Evolutionary conservation across 1,140 invertebrate species (phyloP).

Genomic region (Onthophagus taurus): DNA sequence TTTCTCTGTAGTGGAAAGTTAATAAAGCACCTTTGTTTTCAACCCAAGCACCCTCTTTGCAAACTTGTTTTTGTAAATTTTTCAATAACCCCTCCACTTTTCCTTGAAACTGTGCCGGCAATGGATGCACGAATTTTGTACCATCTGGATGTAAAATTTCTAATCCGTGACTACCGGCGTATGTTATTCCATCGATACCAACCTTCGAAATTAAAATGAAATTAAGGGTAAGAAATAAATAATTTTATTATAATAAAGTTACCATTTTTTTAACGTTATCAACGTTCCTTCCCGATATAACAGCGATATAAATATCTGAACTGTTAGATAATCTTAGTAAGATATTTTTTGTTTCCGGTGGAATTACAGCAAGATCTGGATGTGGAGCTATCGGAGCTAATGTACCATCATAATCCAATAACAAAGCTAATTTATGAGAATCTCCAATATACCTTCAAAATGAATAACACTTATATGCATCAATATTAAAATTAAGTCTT

Average conservation of each 20-base stretch:
- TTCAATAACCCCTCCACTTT: slow-evolving; percentile 71
- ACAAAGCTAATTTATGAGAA: slow-evolving; percentile 70
- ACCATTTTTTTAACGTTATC: slow-evolving; percentile 83
- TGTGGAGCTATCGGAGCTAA: slow-evolving; percentile 80
- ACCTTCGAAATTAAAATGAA: slow-evolving; percentile 41
- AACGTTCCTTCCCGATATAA: slow-evolving; percentile 78
- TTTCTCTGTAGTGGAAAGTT: slow-evolving; percentile 83
- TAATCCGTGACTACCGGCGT: slow-evolving; percentile 82
- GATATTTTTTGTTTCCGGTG: slow-evolving; percentile 75
- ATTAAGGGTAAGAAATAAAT: slow-evolving; percentile 3
- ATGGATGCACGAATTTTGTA: slow-evolving; percentile 82
- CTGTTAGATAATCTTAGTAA: slow-evolving; percentile 76
- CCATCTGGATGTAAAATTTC: slow-evolving; percentile 85
- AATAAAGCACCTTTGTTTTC: slow-evolving; percentile 82
- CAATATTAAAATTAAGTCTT: slow-evolving; percentile 31
- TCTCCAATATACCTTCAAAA: slow-evolving; percentile 72
- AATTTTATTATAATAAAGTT: slow-evolving; percentile 19
- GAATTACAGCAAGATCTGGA: slow-evolving; percentile 76
- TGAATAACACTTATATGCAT: background rate
- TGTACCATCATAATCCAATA: slow-evolving; percentile 86
- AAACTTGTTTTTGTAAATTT: slow-evolving; percentile 68
- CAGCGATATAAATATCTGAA: slow-evolving; percentile 79
- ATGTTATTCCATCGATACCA: slow-evolving; percentile 81
- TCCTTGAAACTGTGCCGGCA: slow-evolving; percentile 75
- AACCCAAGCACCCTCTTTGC: slow-evolving; percentile 81